Evolutionary conservation across 2,888 invertebrate genomes (phyloP), one percentile per base, ranked within the genome.

Genomic region (Cheilosia urbana): DNA sequence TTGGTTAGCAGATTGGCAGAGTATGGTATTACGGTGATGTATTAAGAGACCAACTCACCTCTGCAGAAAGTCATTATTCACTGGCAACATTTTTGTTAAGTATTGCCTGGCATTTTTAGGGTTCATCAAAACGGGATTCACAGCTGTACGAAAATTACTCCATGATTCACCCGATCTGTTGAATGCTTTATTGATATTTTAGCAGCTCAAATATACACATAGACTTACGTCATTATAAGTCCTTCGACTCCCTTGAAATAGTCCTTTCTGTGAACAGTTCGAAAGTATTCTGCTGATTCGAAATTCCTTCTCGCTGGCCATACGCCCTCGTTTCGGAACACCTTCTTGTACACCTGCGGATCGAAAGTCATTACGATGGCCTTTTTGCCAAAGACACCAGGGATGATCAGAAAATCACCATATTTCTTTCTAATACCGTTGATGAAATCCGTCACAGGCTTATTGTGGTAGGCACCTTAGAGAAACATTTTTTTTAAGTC

Each of bases 51-150:
- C 1, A 19, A 11, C 17, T 79, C 47, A 68, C 81, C 81, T 75
- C n/a, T 62, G 17, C 2, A 89, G 40, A 68, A 89, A 88, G 13
- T 89, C 88, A 7, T 57, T 88, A 21, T 93, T 92, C 34, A 94
- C 93, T 72, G 92, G 91, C 75, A 93, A 92, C 49, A 94, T 90
- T 0, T 90, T 91, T 3, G 93, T 91, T 1, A 93, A 89, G 68
- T 94, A 94, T 2, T 93, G 89, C 89, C 93, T 93, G 0, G 93
- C 91, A 27, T 93, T 89, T 89, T 94, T 93, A 0, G 95, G 94
- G 88, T 94, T 93, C 90, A 95, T 90, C 91, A 95, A 92, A 51
- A 94, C 93, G 79, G 94, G 94, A 90, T 95, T 95, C 0, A 95
- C 94, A 82, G 94, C 94, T 1, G 93, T 93, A 40, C 95, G 93